Base-by-base conservation (phyloP, 2,113 vertebrate genomes). In the Cyanoramphus novaezelandiae region DNA sequence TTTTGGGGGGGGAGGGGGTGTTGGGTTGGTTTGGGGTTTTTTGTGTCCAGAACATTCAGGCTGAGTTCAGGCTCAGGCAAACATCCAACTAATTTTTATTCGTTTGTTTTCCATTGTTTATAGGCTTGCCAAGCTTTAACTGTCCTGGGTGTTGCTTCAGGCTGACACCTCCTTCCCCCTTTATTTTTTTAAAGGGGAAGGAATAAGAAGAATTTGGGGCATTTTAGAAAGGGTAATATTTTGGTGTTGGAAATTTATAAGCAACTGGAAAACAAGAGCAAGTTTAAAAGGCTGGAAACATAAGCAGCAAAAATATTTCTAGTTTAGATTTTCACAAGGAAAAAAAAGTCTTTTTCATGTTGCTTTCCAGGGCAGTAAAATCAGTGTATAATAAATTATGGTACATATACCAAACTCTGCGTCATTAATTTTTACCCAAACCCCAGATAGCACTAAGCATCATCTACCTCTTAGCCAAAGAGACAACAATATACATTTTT, bases 101-200 rank as follows among this genome's bases (percentile, higher is more conserved):
- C 77, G 44, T 81, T 80, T 84, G 46, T 64, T 85, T 88, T 77
- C 67, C 68, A 90, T 93, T 90, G 71, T 93, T 95, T 86, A 53
- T 62, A 77, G 49, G 28, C 90, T 92, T 94, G 88, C 76, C 82
- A 95, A 93, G 35, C 18, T 90, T 84, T 82, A 69, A 86, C 75
- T 88, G 27, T 93, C 71, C 90, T 90, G 79, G 28, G 24, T 90
- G 71, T 86, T 92, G 68, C 92, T 69, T 83, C 63, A 79, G 90
- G 74, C 35, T 82, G 52, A 35, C 29, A 74, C 15, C 9, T 50
- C 20, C 7, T 37, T 43, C 19, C 3, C 3, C 5, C 10, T 47
- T 29, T 60, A 6, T 70, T 28, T 41, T 27, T 28, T 63, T 15
- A 31, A 43, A 68, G 11, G 37, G 19, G 29, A 72, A 80, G 39